These are phyloP conservation scores for Podiceps cristatus DNA, from an alignment of 2,113 vertebrate genomes.

Conservation along the genomic window DNA sequence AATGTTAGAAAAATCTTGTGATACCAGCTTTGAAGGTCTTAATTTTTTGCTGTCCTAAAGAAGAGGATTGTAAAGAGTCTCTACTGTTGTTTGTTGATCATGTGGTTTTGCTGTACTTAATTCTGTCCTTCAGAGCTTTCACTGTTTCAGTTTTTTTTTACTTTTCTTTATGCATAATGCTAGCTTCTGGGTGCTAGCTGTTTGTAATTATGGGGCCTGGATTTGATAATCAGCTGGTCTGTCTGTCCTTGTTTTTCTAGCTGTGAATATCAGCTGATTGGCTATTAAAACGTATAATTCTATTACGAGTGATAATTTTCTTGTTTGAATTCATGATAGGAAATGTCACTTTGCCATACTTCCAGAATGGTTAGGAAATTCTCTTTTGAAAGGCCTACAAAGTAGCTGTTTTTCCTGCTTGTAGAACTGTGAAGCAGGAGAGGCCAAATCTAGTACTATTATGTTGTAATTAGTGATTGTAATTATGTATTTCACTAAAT, in stretches of 20 bases:
- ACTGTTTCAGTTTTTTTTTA: background rate
- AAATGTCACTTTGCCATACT: background rate
- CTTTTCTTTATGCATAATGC: background rate
- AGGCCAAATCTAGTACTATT: background rate
- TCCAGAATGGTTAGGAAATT: background rate
- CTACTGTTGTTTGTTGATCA: slow-evolving; percentile 17
- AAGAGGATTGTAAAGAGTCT: slow-evolving; percentile 22
- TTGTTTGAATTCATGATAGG: background rate
- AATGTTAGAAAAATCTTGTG: slow-evolving; percentile 34
- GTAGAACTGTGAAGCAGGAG: background rate
- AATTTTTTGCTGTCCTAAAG: background rate
- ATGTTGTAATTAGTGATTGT: background rate
- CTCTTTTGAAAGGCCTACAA: background rate
- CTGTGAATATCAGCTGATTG: background rate
- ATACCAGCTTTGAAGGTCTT: slow-evolving; percentile 38
- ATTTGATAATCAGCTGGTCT: background rate
- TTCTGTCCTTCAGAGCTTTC: slow-evolving; percentile 10
- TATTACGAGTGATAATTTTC: background rate
- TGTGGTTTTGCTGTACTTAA: slow-evolving; percentile 19
- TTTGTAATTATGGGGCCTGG: background rate
- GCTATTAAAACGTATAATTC: slow-evolving; percentile 24
- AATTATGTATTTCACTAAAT: background rate
- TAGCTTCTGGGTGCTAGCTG: background rate
- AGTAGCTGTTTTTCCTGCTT: background rate
- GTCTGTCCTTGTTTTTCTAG: background rate